A percentile compares a stretch with the other conserved stretches of the same genome.
These are phyloP conservation scores for Ceratina calcarata DNA, from an alignment of 1,140 invertebrate genomes.

Conservation along the genomic window DNA sequence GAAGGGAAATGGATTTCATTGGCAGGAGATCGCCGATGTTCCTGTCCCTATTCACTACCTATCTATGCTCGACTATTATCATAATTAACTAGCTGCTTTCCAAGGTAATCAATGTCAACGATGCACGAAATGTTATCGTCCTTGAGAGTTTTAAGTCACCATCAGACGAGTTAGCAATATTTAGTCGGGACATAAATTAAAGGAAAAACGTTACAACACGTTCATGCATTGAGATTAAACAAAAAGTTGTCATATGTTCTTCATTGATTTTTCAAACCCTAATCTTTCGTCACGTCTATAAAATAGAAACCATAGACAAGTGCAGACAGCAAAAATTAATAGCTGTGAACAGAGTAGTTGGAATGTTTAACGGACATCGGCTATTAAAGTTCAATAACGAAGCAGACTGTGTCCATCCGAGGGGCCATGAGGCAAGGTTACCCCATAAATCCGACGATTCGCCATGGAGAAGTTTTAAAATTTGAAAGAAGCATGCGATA, in stretches of 20 bases:
- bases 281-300: no score
- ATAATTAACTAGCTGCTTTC: slow-evolving; percentile 21
- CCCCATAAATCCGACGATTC: slow-evolving; percentile 29
- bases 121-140: neutral
- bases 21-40: slow-evolving; percentile 18
- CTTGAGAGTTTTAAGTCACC: neutral
- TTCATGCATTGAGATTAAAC: no score
- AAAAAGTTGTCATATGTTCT: no score
- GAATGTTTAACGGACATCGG: slow-evolving; percentile 26
- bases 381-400: slow-evolving; percentile 10
- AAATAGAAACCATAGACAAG: neutral
- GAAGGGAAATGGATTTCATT: slow-evolving; percentile 40
- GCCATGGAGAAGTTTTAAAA: slow-evolving; percentile 5
- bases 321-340: neutral
- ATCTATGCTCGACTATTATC: neutral
- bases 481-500: slow-evolving; percentile 32
- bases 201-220: no score
- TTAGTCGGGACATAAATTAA: no score
- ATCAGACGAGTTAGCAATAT: no score
- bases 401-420: no score
- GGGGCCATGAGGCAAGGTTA: no score
- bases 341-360: neutral
- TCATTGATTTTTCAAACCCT: no score
- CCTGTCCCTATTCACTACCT: slow-evolving; percentile 14
- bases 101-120: neutral